These are phyloP conservation scores for Cerceris ruficornis DNA, from an alignment of 2,888 invertebrate species.

Conservation along the genomic window DNA sequence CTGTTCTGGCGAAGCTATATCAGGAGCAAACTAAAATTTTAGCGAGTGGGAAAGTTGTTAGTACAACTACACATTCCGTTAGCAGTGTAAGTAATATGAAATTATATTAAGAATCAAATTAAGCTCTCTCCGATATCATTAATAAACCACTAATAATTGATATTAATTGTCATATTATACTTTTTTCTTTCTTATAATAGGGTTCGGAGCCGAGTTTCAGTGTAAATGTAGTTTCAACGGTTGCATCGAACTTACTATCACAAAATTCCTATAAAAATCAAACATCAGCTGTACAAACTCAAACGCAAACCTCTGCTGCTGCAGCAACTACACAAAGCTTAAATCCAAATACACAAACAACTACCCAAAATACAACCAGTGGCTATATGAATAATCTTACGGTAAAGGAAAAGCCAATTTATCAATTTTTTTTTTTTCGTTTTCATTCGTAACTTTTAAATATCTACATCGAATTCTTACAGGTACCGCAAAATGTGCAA, in stretches of 20 bases:
- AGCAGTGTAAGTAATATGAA: conserved; percentile 69
- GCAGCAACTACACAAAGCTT: conserved; percentile 69
- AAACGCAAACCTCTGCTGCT: conserved; percentile 72
- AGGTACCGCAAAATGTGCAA: conserved; percentile 60
- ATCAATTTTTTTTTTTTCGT: conserved; percentile 6
- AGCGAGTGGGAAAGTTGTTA: conserved; percentile 87
- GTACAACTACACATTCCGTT: conserved; percentile 71
- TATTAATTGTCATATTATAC: not conserved
- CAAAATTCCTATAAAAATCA: conserved; percentile 76
- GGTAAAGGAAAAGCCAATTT: conserved; percentile 58
- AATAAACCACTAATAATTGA: not conserved
- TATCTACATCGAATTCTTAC: conserved; percentile 28
- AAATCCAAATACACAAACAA: conserved; percentile 62
- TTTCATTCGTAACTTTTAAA: conserved; percentile 3
- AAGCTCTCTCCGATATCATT: not conserved
- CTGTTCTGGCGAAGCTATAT: conserved; percentile 84
- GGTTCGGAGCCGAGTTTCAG: conserved; percentile 72
- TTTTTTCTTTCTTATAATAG: conserved; percentile 50
- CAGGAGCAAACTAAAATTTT: conserved; percentile 88
- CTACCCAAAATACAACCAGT: conserved; percentile 68
- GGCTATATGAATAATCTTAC: conserved; percentile 70
- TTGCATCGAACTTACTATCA: conserved; percentile 70
- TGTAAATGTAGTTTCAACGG: conserved; percentile 70
- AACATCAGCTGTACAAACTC: conserved; percentile 79
- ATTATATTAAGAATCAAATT: not conserved